Conservation (phyloP, 2,113 vertebrate species). For the Rhombomys opimus region DNA sequence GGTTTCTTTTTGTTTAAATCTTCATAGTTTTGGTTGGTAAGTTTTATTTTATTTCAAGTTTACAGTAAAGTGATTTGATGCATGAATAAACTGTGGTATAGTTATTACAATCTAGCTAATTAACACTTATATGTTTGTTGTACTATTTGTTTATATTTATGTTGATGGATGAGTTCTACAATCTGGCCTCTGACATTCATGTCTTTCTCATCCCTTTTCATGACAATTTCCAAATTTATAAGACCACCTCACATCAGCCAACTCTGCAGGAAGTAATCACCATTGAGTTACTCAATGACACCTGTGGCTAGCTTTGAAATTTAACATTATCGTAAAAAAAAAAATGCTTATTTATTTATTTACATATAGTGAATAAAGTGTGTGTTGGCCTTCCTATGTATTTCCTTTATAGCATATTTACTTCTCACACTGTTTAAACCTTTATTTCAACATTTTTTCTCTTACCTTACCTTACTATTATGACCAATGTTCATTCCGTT, state of each 20-base stretch:
- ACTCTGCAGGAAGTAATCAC: neutral
- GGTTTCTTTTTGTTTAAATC: neutral
- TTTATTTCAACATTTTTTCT: neutral
- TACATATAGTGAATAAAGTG: rapidly evolving
- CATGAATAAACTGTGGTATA: neutral
- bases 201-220: neutral
- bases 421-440: neutral
- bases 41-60: neutral
- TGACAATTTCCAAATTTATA: neutral
- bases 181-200: neutral
- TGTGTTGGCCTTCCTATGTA: neutral
- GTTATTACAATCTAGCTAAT: too few relatives aligned
- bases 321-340: neutral
- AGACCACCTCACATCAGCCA: neutral
- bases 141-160: neutral
- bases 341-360: neutral
- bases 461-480: neutral
- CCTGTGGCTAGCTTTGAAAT: rapidly evolving
- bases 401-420: neutral
- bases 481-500: neutral
- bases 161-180: neutral
- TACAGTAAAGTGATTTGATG: neutral
- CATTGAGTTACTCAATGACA: neutral
- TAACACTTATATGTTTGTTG: neutral
- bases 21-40: neutral